Base-by-base conservation (phyloP, 2,888 invertebrate genomes). In the Spodoptera exigua region DNA sequence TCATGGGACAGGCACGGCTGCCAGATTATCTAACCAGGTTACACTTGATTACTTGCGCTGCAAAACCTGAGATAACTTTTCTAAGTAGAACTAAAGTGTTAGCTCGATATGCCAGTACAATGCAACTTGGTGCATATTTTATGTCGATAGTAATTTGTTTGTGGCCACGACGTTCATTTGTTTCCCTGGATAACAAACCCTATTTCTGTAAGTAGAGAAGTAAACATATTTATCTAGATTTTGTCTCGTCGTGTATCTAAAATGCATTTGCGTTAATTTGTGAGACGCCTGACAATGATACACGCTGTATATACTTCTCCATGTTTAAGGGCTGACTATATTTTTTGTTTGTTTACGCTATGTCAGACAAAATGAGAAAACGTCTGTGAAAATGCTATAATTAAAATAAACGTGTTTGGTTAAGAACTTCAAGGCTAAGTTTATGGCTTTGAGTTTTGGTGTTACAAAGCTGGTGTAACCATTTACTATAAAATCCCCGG, bases 131-230 rank as follows among this genome's bases (percentile, higher is more conserved):
- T 18, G 34, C 17, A 40, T 16, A 46, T 46, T 9, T 37, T 21
- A 53, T 13, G 27, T 14, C 12, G 43, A 34, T 48, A 44, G 47
- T 48, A 37, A 44, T 48, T 60, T 44, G 62, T 61, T 61, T 35
- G 44, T 34, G 40, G 41, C 21, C 16, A 34, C 21, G 9, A 27
- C 43, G 35, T 27, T 36, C 46, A 10, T 60, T 68, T 46, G 46
- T 68, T 47, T 43, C 21, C 36, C 21, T 41, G 35, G 2, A 21
- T 21, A 21, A 5, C 21, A 21, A 66, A 14, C 36, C n/a, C 32
- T 16, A 9, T 17, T 35, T 12, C n/a, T 35, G 43, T n/a, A 66
- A 5, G 9, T 7, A 27, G 7, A 0, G 9, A 27, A 9, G 9
- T 27, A 5, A 27, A 27, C n/a, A n/a, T n/a, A n/a, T n/a, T n/a